phyloP scores from a whole-genome alignment of 2,888 invertebrate genomes.

The Molorchus minor region DNA sequence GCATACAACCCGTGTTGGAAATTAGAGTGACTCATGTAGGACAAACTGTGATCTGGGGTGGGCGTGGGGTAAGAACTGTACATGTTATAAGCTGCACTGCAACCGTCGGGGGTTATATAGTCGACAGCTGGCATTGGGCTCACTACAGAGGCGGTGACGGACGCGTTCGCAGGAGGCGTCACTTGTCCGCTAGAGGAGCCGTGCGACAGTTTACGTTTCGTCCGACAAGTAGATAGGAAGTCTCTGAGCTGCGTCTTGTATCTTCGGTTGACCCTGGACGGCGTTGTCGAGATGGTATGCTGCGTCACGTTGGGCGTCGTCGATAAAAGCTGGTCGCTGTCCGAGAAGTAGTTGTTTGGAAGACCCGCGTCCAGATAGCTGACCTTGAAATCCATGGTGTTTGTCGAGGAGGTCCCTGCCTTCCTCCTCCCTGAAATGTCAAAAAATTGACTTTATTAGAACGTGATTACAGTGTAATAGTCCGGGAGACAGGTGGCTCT shows the following conservation, averaged over 20 bases:
- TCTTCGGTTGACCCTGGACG: slow-evolving; percentile 79
- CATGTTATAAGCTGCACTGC: slow-evolving; percentile 67
- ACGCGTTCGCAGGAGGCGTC: slow-evolving; percentile 60
- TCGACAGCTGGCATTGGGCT: slow-evolving; percentile 70
- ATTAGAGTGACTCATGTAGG: slow-evolving; percentile 77
- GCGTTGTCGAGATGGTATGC: slow-evolving; percentile 65
- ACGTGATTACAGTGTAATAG: too few relatives aligned
- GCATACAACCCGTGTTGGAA: slow-evolving; percentile 71
- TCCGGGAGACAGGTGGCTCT: too few relatives aligned
- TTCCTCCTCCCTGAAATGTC: slow-evolving; percentile 88
- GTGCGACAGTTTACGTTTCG: slow-evolving; percentile 60
- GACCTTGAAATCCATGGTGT: slow-evolving; percentile 98
- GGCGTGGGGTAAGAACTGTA: slow-evolving; percentile 82
- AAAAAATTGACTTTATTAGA: slow-evolving; percentile 12
- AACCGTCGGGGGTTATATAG: slow-evolving; percentile 73
- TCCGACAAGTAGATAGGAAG: slow-evolving; percentile 89
- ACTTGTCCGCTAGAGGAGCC: slow-evolving; percentile 57
- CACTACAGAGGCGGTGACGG: slow-evolving; percentile 63
- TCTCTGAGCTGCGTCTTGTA: slow-evolving; percentile 95
- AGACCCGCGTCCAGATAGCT: slow-evolving; percentile 95
- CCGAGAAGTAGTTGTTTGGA: slow-evolving; percentile 90
- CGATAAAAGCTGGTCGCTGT: slow-evolving; percentile 78
- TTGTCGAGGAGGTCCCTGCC: slow-evolving; percentile 97
- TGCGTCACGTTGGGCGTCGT: slow-evolving; percentile 67
- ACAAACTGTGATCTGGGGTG: slow-evolving; percentile 69